phyloP scores from a whole-genome alignment of 2,888 invertebrate species.

The Ochropacha duplaris region DNA sequence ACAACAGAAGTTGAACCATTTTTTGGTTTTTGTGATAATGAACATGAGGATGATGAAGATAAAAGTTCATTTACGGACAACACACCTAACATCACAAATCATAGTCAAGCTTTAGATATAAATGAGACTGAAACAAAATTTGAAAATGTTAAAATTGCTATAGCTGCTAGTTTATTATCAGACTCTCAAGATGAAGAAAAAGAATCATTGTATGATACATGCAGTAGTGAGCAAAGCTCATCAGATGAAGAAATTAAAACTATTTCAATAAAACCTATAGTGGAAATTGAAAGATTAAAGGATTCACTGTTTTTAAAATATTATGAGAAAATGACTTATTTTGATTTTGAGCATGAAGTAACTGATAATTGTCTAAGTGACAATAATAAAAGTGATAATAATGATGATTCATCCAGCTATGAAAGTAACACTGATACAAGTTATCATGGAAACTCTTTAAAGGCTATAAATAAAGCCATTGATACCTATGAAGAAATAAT shows the following conservation, averaged over 20 bases:
- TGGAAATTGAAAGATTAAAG: conserved; percentile 53
- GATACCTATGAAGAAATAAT: neutral
- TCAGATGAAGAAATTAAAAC: neutral
- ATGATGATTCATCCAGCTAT: conserved; percentile 11
- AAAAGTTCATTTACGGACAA: neutral
- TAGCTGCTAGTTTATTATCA: conserved; percentile 7
- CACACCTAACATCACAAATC: neutral
- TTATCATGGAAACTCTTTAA: neutral
- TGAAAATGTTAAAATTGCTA: neutral
- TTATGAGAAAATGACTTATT: conserved; percentile 38
- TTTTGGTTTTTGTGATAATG: conserved; percentile 43
- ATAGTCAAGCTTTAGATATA: neutral
- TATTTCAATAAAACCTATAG: conserved; percentile 28
- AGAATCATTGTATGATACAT: conserved; percentile 65
- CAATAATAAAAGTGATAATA: conserved; percentile 23
- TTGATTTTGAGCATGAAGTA: conserved; percentile 7
- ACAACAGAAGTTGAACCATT: conserved; percentile 51
- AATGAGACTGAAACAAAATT: neutral
- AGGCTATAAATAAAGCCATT: neutral
- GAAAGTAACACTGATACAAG: conserved; percentile 23
- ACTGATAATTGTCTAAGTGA: conserved; percentile 8
- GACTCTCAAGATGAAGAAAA: conserved; percentile 30
- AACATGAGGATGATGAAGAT: neutral
- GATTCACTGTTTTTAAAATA: conserved; percentile 54
- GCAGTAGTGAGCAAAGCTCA: conserved; percentile 46